These are phyloP conservation scores for Brachionus rubens DNA, from an alignment of 1,140 invertebrate genomes.

Conservation along the genomic window DNA sequence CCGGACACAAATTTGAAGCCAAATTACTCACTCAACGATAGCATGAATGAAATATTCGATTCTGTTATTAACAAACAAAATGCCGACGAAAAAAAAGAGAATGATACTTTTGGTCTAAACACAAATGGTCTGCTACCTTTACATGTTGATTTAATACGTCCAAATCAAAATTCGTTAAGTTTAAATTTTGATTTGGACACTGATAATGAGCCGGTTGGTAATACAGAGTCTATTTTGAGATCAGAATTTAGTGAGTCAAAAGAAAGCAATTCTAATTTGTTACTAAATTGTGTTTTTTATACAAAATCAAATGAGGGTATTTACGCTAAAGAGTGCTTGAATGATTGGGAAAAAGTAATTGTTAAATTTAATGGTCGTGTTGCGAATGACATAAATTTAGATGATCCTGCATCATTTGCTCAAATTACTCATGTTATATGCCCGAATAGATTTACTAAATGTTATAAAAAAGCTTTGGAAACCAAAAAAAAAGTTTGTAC, in stretches of 20 bases:
- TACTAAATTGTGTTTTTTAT: slow-evolving; percentile 26
- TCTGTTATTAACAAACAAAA: background rate
- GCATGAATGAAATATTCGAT: slow-evolving; percentile 46
- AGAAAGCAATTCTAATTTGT: background rate
- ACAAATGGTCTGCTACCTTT: slow-evolving; percentile 21
- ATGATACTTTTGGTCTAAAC: background rate
- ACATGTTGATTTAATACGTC: slow-evolving; percentile 21
- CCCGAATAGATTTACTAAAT: slow-evolving; percentile 5
- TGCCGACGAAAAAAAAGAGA: background rate
- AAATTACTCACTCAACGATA: slow-evolving; percentile 7
- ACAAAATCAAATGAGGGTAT: slow-evolving; percentile 1
- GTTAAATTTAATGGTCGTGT: background rate
- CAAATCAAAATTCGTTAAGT: background rate
- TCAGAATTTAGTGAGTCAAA: background rate
- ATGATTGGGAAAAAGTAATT: slow-evolving; percentile 32
- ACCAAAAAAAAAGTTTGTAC: background rate
- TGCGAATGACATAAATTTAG: background rate
- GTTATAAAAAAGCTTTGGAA: slow-evolving; percentile 18
- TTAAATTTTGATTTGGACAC: slow-evolving; percentile 21
- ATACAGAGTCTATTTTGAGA: background rate
- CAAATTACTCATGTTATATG: slow-evolving; percentile 40
- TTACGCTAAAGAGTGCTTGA: background rate
- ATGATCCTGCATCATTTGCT: background rate
- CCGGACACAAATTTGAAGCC: background rate
- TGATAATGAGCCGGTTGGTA: background rate